These are phyloP conservation scores for Lithosia quadra DNA, from an alignment of 2,888 invertebrate genomes.

Conservation along the genomic window DNA sequence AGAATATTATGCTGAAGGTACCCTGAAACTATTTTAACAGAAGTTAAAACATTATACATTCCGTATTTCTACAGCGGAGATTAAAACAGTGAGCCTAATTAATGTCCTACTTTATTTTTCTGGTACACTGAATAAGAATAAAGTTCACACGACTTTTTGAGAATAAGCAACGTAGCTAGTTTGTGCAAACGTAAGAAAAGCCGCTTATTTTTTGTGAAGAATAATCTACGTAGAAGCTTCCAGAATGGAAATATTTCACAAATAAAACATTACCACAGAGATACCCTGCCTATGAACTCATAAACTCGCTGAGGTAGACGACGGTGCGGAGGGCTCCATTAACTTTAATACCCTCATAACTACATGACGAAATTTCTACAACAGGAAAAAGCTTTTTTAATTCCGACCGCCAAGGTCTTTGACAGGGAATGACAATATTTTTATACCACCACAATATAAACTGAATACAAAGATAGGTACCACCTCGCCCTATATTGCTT, in stretches of 20 bases:
- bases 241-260: conserved; percentile 63
- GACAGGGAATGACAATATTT: conserved; percentile 57
- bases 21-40: conserved; percentile 6
- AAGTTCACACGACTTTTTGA: conserved; percentile 20
- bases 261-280: conserved; percentile 68
- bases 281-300: conserved; percentile 71
- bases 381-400: conserved; percentile 80
- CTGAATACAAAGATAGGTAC: conserved; percentile 31
- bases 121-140: conserved; percentile 34
- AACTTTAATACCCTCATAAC: conserved; percentile 80
- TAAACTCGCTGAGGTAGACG: conserved; percentile 72
- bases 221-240: conserved; percentile 48
- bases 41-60: conserved; percentile 17
- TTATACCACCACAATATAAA: conserved; percentile 44
- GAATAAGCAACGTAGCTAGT: conserved; percentile 26
- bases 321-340: conserved; percentile 72
- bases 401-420: conserved; percentile 61
- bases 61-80: conserved; percentile 23
- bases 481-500: conserved; percentile 20
- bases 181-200: conserved; percentile 28
- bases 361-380: conserved; percentile 77
- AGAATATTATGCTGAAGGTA: background rate
- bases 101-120: conserved; percentile 31
- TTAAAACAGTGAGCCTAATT: conserved; percentile 38
- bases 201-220: conserved; percentile 39